A percentile compares a stretch with the other conserved stretches of the same genome.
These are phyloP conservation scores for Antrozous pallidus DNA, from an alignment of 2,797 vertebrate genomes.

Conservation along the genomic window DNA sequence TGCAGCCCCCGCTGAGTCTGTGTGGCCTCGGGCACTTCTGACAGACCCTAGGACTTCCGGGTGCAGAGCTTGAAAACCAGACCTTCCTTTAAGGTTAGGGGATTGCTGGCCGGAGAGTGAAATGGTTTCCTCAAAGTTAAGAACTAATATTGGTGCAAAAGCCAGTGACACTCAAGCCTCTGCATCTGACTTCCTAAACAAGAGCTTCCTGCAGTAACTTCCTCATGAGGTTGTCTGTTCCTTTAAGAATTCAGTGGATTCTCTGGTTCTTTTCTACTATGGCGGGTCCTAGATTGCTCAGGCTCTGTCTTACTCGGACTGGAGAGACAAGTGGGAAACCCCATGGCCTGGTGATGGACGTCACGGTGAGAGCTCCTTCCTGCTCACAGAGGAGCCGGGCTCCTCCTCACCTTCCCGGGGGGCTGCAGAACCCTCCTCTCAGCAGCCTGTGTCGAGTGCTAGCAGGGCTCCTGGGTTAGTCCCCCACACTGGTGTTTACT, in stretches of 20 bases:
- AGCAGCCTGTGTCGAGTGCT: not conserved
- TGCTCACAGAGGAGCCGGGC: not conserved
- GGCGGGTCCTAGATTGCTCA: not conserved
- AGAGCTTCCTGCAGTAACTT: not conserved
- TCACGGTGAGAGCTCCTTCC: not conserved
- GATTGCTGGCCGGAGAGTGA: not conserved
- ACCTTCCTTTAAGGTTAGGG: not conserved
- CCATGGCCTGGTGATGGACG: fast-evolving
- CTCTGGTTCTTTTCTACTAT: not conserved
- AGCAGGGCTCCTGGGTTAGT: not conserved
- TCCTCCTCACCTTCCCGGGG: not conserved
- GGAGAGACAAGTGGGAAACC: not conserved
- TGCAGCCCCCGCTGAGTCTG: fast-evolving
- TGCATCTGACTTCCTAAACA: not conserved
- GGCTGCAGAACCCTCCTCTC: not conserved
- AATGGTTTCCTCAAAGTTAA: not conserved
- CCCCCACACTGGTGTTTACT: not conserved
- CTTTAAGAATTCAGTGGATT: not conserved
- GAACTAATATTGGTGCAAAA: not conserved
- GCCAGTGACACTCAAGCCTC: not conserved
- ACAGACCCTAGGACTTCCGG: not conserved
- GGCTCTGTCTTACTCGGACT: not conserved
- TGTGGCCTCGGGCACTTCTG: not conserved
- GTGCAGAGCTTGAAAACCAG: not conserved
- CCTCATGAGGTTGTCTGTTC: not conserved